Evolutionary conservation across 2,888 invertebrate genomes (phyloP).

Genomic region (Metalampra italica): DNA sequence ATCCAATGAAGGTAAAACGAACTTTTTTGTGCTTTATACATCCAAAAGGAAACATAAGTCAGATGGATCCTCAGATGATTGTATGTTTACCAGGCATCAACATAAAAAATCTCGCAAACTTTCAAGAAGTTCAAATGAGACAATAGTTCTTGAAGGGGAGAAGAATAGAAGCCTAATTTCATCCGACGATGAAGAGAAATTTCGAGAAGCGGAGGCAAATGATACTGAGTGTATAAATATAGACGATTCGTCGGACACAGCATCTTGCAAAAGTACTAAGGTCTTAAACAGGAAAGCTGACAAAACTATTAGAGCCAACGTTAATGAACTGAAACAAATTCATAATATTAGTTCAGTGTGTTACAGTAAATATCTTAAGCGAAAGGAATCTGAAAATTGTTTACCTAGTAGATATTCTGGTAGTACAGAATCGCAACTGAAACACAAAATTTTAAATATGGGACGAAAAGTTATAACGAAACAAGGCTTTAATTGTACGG

Average conservation of each 20-base stretch:
- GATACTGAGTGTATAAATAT: constrained; percentile 45
- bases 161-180: constrained; percentile 1
- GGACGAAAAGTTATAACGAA: constrained; percentile 57
- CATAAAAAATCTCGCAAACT: constrained; percentile 28
- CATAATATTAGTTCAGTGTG: constrained; percentile 45
- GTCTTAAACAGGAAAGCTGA: constrained; percentile 7
- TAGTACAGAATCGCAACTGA: constrained; percentile 36
- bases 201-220: constrained; percentile 1
- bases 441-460: constrained; percentile 60
- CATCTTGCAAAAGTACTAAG: not conserved
- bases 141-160: constrained; percentile 24
- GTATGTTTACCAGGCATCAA: constrained; percentile 17
- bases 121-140: constrained; percentile 39
- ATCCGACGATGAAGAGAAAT: constrained; percentile 13
- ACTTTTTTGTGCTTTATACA: constrained; percentile 40
- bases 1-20: constrained; percentile 22
- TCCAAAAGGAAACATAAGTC: constrained; percentile 16
- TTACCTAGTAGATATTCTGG: constrained; percentile 11
- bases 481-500: constrained; percentile 45
- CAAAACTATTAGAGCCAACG: constrained; percentile 13
- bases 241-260: constrained; percentile 44
- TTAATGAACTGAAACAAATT: constrained; percentile 33
- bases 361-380: constrained; percentile 37
- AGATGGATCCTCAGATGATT: constrained; percentile 23
- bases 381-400: constrained; percentile 22